Evolutionary conservation across 2,113 vertebrate genomes (phyloP).

Genomic region (Corythornis vintsioides): DNA sequence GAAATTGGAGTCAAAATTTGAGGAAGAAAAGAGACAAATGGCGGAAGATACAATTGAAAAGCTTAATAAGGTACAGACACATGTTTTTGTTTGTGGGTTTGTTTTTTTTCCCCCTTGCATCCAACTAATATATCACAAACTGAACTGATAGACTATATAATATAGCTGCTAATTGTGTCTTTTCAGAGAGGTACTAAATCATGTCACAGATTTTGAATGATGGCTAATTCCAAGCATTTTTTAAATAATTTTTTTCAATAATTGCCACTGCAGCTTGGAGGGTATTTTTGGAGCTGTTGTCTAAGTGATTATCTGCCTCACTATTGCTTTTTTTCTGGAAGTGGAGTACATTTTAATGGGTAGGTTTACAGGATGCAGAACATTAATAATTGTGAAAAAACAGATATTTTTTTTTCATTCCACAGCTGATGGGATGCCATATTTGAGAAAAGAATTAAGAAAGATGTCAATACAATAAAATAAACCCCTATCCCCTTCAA

Average conservation of each 20-base stretch:
- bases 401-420: not conserved
- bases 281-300: not conserved
- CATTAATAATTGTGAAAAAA: not conserved
- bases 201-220: not conserved
- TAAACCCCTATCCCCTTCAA: not conserved
- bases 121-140: not conserved
- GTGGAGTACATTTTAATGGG: not conserved
- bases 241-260: not conserved
- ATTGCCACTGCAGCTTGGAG: not conserved
- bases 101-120: not conserved
- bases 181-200: not conserved
- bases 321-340: not conserved
- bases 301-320: not conserved
- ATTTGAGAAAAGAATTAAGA: not conserved
- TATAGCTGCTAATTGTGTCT: not conserved
- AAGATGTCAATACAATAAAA: not conserved
- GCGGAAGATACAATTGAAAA: not conserved
- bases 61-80: constrained; percentile 55
- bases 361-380: not conserved
- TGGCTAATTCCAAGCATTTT: not conserved
- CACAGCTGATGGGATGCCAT: not conserved
- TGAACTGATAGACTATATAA: not conserved
- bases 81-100: not conserved
- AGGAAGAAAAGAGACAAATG: constrained; percentile 27
- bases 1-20: constrained; percentile 55